phyloP scores from a whole-genome alignment of 2,113 vertebrate genomes.

The Gnathonemus echidnorhynchus region DNA sequence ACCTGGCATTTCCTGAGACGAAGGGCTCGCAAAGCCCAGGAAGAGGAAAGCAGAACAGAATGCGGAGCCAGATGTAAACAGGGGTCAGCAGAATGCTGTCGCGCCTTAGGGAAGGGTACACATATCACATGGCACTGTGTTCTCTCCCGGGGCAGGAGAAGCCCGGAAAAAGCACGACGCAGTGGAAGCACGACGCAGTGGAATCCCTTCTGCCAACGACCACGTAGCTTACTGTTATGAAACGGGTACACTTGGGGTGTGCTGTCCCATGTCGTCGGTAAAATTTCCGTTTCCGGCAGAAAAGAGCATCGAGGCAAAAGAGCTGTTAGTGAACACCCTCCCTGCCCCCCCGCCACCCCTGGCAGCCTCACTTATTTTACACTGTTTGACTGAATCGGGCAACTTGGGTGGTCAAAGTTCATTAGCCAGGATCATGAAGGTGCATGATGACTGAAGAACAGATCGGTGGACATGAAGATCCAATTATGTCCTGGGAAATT shows the following conservation, averaged over 20 bases:
- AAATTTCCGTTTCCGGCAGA: background rate
- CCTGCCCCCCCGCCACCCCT: no score
- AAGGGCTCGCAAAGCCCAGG: background rate
- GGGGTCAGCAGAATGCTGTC: background rate
- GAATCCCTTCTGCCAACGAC: background rate
- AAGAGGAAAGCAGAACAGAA: background rate
- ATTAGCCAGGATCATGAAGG: background rate
- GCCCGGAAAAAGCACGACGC: background rate
- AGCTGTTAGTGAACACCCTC: background rate
- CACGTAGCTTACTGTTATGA: background rate
- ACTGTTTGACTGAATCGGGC: background rate
- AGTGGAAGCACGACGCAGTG: background rate
- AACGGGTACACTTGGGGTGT: background rate
- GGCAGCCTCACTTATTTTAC: background rate
- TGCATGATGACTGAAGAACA: background rate
- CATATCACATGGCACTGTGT: background rate
- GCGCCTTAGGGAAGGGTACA: background rate
- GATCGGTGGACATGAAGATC: background rate
- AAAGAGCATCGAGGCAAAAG: background rate
- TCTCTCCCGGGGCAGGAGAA: background rate
- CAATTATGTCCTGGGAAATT: background rate
- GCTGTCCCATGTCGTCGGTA: background rate
- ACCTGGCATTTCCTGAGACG: background rate
- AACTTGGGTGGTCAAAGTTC: background rate
- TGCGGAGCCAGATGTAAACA: background rate